Evolutionary conservation across 2,888 invertebrate genomes (phyloP), one percentile per base, ranked within the genome.

Genomic region (Drosophila villosipedis): DNA sequence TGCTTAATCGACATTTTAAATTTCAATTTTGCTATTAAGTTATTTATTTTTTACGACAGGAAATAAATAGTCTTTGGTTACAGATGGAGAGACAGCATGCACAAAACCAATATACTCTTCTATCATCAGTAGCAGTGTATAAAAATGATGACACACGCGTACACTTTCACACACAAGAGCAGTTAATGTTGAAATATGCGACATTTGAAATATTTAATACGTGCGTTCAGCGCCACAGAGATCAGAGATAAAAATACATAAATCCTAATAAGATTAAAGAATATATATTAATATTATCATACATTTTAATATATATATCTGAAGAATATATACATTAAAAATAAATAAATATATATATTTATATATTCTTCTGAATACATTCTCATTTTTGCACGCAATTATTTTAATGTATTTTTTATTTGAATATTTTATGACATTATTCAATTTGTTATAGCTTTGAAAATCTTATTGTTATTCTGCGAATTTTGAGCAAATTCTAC

Each of bases 121-220:
- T 25, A 25, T 25, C 2, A 16, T 16, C 16, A 22, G 4, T 47
- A 47, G 25, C 47, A 47, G 47, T 16, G 16, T 47, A 47, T 47
- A n/a, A 52, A 68, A 58, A 22, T 59, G 43, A 59, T 53, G 71
- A 59, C 65, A 67, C 41, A 10, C n/a, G 10, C 41, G 10, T 0
- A n/a, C 10, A 41, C 41, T n/a, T 10, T 10, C n/a, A n/a, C 10
- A n/a, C 41, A 43, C 12, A 35, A 61, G 58, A 67, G 57, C 50
- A 53, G 58, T 16, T 47, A 53, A 65, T 78, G 69, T 68, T 57
- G 50, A 82, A 69, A 75, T 68, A 73, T 73, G 61, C 73, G 67
- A 67, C 68, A 66, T 73, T 82, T 76, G 62, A 84, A 80, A 73
- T 76, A 76, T 78, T 80, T 76, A 76, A 73, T 68, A 80, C 76